phyloP scores from a whole-genome alignment of 2,797 vertebrate species.

The Anableps anableps region DNA sequence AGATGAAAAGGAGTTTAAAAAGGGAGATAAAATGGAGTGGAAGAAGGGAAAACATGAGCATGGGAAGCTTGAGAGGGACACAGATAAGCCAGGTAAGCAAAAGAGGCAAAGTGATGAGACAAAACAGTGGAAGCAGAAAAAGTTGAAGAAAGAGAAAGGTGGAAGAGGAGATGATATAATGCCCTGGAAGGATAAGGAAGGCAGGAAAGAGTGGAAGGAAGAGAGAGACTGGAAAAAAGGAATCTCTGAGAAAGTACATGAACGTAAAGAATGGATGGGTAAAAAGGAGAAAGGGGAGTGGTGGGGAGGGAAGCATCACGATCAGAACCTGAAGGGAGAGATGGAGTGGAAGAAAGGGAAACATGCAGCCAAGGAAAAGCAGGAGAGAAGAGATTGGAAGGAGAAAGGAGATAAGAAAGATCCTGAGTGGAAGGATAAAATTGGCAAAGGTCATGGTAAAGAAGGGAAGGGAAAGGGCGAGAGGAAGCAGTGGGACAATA shows the following conservation, averaged over 20 bases:
- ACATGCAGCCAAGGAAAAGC: constrained; percentile 45
- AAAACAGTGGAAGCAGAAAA: constrained; percentile 57
- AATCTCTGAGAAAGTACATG: constrained; percentile 44
- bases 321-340: constrained; percentile 29
- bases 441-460: constrained; percentile 37
- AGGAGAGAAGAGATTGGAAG: constrained; percentile 52
- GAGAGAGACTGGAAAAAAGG: constrained; percentile 51
- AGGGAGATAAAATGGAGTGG: constrained; percentile 49
- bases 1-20: constrained; percentile 49
- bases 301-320: constrained; percentile 38
- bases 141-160: constrained; percentile 64
- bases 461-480: constrained; percentile 46
- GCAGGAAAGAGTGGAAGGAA: constrained; percentile 46
- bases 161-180: constrained; percentile 61
- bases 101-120: constrained; percentile 37
- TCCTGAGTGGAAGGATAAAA: constrained; percentile 30
- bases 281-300: constrained; percentile 50
- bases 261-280: constrained; percentile 37
- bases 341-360: constrained; percentile 55
- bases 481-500: constrained; percentile 41
- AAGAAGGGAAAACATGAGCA: constrained; percentile 45
- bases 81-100: constrained; percentile 40
- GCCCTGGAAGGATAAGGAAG: constrained; percentile 54
- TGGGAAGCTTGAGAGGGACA: constrained; percentile 44
- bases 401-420: constrained; percentile 54